Evolutionary conservation across 2,797 vertebrate genomes (phyloP).

Genomic region (Vultur gryphus): DNA sequence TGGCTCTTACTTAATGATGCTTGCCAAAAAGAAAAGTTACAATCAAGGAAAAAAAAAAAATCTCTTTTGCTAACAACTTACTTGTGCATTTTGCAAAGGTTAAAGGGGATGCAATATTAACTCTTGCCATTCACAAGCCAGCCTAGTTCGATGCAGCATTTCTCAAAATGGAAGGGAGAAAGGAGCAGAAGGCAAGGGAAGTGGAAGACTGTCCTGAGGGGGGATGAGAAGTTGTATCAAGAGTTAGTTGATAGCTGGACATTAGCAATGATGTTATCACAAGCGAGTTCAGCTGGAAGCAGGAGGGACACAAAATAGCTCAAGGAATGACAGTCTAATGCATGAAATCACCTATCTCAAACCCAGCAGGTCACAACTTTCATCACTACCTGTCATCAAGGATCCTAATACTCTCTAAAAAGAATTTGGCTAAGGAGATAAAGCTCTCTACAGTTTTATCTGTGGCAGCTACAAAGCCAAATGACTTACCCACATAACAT

Average conservation of each 20-base stretch:
- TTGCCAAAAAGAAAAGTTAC: not conserved
- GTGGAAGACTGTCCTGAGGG: not conserved
- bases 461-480: not conserved
- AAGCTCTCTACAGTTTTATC: not conserved
- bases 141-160: not conserved
- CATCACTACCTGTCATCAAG: not conserved
- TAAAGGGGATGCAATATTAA: not conserved
- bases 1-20: not conserved
- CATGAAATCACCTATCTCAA: not conserved
- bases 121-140: not conserved
- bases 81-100: not conserved
- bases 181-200: not conserved
- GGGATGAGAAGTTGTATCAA: not conserved
- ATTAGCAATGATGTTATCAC: not conserved
- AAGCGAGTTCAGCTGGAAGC: not conserved
- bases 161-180: not conserved
- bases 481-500: not conserved
- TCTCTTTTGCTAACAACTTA: not conserved
- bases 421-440: not conserved
- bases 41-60: not conserved
- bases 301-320: not conserved
- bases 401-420: not conserved
- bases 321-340: not conserved
- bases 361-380: not conserved
- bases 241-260: not conserved